Conservation (phyloP, 2,113 vertebrate genomes). For the Notothenia rossii region DNA sequence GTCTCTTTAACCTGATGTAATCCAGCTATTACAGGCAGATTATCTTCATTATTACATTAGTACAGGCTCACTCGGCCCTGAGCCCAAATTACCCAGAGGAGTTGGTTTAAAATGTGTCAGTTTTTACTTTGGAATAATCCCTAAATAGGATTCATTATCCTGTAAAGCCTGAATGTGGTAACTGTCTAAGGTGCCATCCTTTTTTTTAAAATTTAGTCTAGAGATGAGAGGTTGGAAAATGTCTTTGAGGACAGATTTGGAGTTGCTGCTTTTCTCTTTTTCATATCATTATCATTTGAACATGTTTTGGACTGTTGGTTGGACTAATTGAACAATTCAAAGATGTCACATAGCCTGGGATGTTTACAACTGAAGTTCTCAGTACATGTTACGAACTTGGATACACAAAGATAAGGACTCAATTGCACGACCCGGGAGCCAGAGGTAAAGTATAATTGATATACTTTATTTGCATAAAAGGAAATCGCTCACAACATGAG, state of each 20-base stretch:
- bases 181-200: background rate
- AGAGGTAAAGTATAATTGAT: too few relatives aligned
- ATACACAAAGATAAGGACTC: too few relatives aligned
- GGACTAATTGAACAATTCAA: background rate
- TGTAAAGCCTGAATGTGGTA: slow-evolving; percentile 25
- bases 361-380: background rate
- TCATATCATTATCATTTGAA: too few relatives aligned
- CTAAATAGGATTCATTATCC: slow-evolving; percentile 43
- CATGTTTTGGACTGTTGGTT: too few relatives aligned
- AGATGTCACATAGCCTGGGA: too few relatives aligned
- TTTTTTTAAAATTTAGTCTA: background rate
- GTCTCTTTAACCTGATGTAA: slow-evolving; percentile 64
- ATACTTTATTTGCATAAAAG: too few relatives aligned
- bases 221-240: background rate
- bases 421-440: too few relatives aligned
- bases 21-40: slow-evolving; percentile 69
- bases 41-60: slow-evolving; percentile 64
- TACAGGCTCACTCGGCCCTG: slow-evolving; percentile 13
- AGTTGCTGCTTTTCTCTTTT: too few relatives aligned
- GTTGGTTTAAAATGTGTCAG: slow-evolving; percentile 1
- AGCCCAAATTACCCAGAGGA: slow-evolving; percentile 48
- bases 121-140: slow-evolving; percentile 67
- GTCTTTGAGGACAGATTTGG: too few relatives aligned
- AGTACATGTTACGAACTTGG: too few relatives aligned
- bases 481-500: too few relatives aligned